Percentiles rank a stretch among this genome's conserved stretches.
Conservation (phyloP, 2,113 vertebrate species). For the Oryzias woworae region DNA sequence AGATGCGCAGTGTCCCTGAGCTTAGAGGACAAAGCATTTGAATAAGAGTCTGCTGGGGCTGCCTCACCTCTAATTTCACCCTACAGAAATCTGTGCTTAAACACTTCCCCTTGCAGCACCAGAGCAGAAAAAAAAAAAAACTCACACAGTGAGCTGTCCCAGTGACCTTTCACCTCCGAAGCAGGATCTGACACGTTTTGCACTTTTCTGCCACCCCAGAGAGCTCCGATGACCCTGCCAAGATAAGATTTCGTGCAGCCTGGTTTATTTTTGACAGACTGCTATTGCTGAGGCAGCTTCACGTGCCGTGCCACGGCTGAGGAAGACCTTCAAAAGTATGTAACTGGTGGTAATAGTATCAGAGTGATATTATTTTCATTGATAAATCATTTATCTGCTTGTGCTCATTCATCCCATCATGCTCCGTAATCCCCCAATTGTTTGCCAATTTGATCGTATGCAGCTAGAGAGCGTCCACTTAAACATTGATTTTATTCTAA, state of each 20-base stretch:
- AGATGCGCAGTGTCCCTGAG: constrained; percentile 77
- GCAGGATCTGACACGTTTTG: constrained; percentile 10
- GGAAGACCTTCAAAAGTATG: constrained; percentile 1
- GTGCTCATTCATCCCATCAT: constrained; percentile 32
- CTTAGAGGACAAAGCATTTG: constrained; percentile 75
- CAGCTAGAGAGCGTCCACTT: constrained; percentile 37
- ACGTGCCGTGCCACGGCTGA: constrained; percentile 13
- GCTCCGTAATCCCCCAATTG: constrained; percentile 60
- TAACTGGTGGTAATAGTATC: constrained; percentile 32
- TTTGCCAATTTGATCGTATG: constrained; percentile 56
- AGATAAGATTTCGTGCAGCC: constrained; percentile 14
- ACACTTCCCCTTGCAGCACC: constrained; percentile 20
- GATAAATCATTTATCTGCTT: constrained; percentile 45
- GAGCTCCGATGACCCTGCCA: constrained; percentile 2
- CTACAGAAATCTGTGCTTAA: constrained; percentile 44
- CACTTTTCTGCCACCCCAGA: constrained; percentile 6
- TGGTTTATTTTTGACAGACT: constrained; percentile 17
- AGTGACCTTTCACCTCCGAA: constrained; percentile 35
- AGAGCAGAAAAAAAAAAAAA: constrained; percentile 3
- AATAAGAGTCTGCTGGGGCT: constrained; percentile 54
- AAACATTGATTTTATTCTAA: constrained; percentile 76
- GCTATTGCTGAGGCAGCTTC: constrained; percentile 35
- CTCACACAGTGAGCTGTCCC: constrained; percentile 8
- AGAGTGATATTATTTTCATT: constrained; percentile 35
- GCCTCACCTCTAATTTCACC: constrained; percentile 31